phyloP scores from a whole-genome alignment of 2,113 vertebrate genomes.

The Sterrhoptilus dennistouni region DNA sequence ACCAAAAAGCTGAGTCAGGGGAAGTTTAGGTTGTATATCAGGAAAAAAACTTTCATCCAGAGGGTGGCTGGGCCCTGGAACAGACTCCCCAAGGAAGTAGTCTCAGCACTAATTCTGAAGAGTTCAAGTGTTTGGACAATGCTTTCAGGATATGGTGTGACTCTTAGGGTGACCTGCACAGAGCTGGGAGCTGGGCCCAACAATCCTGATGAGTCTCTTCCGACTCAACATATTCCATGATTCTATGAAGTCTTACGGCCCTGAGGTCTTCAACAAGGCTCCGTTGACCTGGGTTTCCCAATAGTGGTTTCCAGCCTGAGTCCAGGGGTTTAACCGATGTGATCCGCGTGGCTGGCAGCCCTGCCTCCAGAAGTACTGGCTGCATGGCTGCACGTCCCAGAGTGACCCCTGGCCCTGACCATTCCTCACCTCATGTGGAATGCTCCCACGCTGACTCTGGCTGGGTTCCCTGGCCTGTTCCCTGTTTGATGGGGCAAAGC shows the following conservation, averaged over 20 bases:
- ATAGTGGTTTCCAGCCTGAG: accelerated
- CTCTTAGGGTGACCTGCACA: background rate
- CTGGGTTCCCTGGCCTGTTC: background rate
- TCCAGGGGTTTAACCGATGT: background rate
- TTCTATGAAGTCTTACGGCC: background rate
- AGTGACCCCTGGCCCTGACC: background rate
- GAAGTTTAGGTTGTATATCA: background rate
- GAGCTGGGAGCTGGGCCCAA: background rate
- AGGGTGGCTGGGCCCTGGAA: accelerated
- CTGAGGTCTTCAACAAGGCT: background rate
- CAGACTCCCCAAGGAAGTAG: background rate
- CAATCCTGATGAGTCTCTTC: too few relatives aligned
- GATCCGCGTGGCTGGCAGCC: too few relatives aligned
- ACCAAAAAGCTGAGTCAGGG: background rate
- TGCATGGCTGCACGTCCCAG: background rate
- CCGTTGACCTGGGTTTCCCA: background rate
- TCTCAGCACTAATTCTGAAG: background rate
- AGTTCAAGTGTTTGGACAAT: background rate
- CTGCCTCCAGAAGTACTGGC: background rate
- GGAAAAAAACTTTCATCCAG: background rate
- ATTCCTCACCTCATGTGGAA: accelerated
- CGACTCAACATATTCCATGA: background rate
- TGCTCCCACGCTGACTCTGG: background rate
- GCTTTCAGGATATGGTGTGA: background rate
- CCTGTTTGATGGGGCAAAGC: background rate